Evolutionary conservation across 2,113 vertebrate genomes (phyloP).

Genomic region (Lycaon pictus): DNA sequence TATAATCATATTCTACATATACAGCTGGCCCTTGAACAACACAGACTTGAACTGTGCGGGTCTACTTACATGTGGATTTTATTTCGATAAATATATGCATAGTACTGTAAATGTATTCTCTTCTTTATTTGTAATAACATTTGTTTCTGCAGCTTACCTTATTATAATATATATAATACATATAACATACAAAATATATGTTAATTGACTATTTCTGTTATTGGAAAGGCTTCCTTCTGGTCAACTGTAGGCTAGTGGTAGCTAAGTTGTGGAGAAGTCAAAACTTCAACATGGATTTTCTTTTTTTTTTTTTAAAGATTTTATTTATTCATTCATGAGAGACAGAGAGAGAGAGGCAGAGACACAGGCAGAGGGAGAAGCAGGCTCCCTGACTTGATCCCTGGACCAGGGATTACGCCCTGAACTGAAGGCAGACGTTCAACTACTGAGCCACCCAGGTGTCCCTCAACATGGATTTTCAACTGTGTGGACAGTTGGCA

Average conservation of each 20-base stretch:
- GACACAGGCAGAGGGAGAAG: too few relatives aligned
- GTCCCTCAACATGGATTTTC: not conserved
- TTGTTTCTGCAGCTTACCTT: not conserved
- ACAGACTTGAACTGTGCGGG: not conserved
- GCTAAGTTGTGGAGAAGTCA: not conserved
- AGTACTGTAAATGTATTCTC: not conserved
- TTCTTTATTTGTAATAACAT: not conserved
- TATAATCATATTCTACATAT: not conserved
- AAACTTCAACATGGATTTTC: not conserved
- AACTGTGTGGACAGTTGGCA: not conserved
- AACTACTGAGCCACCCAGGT: too few relatives aligned
- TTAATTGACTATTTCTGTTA: not conserved
- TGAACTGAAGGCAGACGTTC: too few relatives aligned
- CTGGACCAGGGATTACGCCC: too few relatives aligned
- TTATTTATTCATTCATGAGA: too few relatives aligned
- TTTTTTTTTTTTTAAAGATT: too few relatives aligned
- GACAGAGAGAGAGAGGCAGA: too few relatives aligned
- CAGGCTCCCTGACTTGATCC: too few relatives aligned
- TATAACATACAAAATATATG: not conserved
- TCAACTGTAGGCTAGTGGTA: not conserved
- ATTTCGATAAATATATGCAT: not conserved
- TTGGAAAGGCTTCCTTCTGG: not conserved
- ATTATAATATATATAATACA: not conserved
- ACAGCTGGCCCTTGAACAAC: not conserved
- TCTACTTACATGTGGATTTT: not conserved